These are phyloP conservation scores for Argopecten irradians DNA, from an alignment of 1,140 invertebrate species.

Conservation along the genomic window DNA sequence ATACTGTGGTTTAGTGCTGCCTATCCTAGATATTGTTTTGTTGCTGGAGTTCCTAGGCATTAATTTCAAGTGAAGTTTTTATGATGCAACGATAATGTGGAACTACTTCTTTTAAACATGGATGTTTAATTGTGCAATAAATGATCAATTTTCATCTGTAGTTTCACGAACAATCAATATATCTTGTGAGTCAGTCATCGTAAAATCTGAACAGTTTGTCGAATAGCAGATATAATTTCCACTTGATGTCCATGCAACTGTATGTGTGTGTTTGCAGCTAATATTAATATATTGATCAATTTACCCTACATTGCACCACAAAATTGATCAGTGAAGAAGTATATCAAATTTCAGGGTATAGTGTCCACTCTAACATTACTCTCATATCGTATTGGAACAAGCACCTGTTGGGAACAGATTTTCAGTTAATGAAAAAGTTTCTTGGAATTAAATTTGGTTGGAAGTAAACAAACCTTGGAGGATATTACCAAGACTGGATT, in stretches of 20 bases:
- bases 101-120: not conserved
- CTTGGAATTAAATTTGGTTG: not conserved
- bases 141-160: not conserved
- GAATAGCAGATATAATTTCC: slow-evolving; percentile 18
- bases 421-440: not conserved
- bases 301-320: not conserved
- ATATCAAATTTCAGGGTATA: not conserved
- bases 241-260: not conserved
- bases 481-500: not conserved
- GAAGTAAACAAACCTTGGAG: not conserved
- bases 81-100: not conserved
- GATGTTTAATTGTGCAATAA: not conserved
- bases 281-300: not conserved
- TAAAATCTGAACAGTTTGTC: not conserved
- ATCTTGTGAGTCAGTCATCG: not conserved
- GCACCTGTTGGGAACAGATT: not conserved
- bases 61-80: not conserved
- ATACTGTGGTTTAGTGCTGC: too few relatives aligned
- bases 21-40: not conserved
- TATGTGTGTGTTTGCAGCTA: not conserved
- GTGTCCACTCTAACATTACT: not conserved
- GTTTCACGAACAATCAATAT: slow-evolving; percentile 14
- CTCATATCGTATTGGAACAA: not conserved
- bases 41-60: not conserved
- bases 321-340: not conserved